phyloP scores from a whole-genome alignment of 2,113 vertebrate genomes.

The Pelecanus crispus region DNA sequence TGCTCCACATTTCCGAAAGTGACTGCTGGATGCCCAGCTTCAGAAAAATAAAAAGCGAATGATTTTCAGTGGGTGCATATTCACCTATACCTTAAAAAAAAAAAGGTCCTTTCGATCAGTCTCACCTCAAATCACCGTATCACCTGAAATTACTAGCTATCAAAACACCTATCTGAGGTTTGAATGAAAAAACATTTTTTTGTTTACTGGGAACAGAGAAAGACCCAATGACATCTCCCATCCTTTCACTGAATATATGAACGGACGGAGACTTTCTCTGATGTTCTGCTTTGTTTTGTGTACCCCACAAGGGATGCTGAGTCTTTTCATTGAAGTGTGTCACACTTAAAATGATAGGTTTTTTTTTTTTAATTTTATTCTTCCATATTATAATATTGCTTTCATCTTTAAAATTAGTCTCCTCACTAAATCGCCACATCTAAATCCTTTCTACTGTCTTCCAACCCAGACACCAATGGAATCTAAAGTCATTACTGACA shows the following conservation, averaged over 20 bases:
- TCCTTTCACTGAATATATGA: background rate
- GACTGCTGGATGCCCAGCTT: background rate
- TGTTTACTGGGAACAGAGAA: background rate
- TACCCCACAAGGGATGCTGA: background rate
- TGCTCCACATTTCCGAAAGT: background rate
- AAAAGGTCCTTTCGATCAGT: background rate
- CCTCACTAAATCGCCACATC: background rate
- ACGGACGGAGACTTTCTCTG: background rate
- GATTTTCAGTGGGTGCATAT: background rate
- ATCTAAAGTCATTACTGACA: constrained; percentile 8
- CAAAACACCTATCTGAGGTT: background rate
- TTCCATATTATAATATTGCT: background rate
- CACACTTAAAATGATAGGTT: background rate
- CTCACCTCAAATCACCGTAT: fast-evolving
- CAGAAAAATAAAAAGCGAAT: background rate
- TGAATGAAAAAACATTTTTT: background rate
- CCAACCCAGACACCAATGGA: background rate
- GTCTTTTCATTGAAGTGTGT: background rate
- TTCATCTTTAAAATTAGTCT: background rate
- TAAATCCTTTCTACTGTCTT: constrained; percentile 5
- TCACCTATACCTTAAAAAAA: background rate
- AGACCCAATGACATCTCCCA: background rate
- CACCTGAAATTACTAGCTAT: background rate
- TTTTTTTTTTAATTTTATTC: background rate
- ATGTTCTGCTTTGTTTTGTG: background rate